phyloP scores from a whole-genome alignment of 2,888 invertebrate genomes.

The Chrysomela aeneicollis region DNA sequence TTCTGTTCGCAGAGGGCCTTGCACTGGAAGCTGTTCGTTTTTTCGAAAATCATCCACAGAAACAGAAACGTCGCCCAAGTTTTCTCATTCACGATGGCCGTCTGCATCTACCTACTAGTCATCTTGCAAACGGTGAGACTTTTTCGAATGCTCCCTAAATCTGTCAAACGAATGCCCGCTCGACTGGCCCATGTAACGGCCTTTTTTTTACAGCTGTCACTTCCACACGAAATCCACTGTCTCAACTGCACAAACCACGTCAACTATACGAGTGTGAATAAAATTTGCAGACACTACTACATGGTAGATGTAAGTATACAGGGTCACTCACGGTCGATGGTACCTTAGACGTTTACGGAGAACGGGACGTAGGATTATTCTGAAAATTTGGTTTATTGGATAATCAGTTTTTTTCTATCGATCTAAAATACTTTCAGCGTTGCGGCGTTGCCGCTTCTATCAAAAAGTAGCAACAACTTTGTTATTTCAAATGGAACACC shows the following conservation, averaged over 20 bases:
- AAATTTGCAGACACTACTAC: conserved; percentile 56
- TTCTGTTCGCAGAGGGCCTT: conserved; percentile 26
- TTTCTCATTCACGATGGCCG: conserved; percentile 74
- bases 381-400: too few relatives aligned
- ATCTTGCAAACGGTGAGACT: conserved; percentile 71
- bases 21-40: conserved; percentile 43
- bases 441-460: too few relatives aligned
- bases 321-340: too few relatives aligned
- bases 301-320: conserved; percentile 57
- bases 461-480: too few relatives aligned
- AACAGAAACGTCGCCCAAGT: conserved; percentile 81
- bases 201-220: conserved; percentile 50
- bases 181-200: background rate
- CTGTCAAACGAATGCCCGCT: background rate
- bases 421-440: too few relatives aligned
- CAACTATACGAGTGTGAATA: conserved; percentile 47
- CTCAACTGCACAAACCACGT: conserved; percentile 50
- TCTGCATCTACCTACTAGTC: conserved; percentile 70
- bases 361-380: too few relatives aligned
- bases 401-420: too few relatives aligned
- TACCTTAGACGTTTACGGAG: too few relatives aligned
- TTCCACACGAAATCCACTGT: conserved; percentile 53
- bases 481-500: too few relatives aligned
- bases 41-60: conserved; percentile 74
- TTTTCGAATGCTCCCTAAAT: background rate